A percentile compares a stretch with the other conserved stretches of the same genome.
These are phyloP conservation scores for Grallaria varia DNA, from an alignment of 2,113 vertebrate genomes.

Conservation along the genomic window DNA sequence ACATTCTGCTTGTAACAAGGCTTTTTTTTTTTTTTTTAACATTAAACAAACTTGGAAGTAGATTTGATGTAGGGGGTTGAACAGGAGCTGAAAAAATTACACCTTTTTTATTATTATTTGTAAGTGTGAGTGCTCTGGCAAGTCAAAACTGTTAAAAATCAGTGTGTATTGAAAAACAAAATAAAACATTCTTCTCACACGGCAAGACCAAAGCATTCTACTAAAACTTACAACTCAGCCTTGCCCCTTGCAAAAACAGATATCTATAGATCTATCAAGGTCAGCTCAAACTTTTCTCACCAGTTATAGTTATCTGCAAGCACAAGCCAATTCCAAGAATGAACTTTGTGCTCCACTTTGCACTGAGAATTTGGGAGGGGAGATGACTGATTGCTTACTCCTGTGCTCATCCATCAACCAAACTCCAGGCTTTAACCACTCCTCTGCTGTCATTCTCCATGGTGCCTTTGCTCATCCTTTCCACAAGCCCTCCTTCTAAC, in stretches of 20 bases:
- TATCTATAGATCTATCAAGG: not conserved
- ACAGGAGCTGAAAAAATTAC: not conserved
- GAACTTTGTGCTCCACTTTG: not conserved
- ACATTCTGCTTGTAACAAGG: not conserved
- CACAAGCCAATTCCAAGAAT: not conserved
- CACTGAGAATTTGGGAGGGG: not conserved
- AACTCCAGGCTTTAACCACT: not conserved
- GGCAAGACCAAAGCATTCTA: not conserved
- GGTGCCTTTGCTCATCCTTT: not conserved
- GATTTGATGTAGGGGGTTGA: not conserved
- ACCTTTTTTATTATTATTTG: not conserved
- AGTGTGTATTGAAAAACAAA: not conserved
- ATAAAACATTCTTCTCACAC: not conserved
- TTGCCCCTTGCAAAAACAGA: not conserved
- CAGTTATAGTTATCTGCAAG: not conserved
- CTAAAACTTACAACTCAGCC: not conserved
- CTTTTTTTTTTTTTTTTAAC: not conserved
- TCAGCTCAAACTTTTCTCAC: not conserved
- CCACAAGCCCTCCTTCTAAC: not conserved
- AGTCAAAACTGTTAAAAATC: not conserved
- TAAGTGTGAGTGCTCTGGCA: not conserved
- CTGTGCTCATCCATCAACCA: not conserved
- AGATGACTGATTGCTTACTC: not conserved
- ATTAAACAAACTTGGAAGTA: not conserved
- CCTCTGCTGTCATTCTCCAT: not conserved